phyloP scores from a whole-genome alignment of 2,113 vertebrate genomes.

The Dendrocopos noguchii region DNA sequence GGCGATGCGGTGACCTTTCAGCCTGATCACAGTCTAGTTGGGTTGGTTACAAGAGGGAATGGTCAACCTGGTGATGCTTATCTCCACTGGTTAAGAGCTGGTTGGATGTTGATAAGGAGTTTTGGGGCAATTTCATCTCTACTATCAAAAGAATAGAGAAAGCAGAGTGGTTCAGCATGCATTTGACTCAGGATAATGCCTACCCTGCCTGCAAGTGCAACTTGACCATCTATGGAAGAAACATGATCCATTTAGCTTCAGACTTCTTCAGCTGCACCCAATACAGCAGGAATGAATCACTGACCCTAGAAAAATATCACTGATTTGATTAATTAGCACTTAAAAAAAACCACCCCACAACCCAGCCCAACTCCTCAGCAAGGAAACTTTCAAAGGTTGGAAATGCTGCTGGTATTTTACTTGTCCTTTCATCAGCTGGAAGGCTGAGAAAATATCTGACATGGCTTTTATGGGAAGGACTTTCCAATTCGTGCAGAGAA shows the following conservation, averaged over 20 bases:
- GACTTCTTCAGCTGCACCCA: neutral
- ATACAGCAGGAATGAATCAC: conserved; percentile 46
- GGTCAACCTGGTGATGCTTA: neutral
- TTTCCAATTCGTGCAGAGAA: neutral
- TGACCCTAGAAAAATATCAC: conserved; percentile 63
- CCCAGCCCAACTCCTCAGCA: neutral
- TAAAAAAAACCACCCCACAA: neutral
- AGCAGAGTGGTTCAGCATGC: neutral
- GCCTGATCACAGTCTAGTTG: rapidly evolving
- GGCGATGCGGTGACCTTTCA: neutral
- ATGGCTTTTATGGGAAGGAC: neutral
- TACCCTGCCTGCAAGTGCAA: neutral
- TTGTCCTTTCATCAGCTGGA: conserved; percentile 37
- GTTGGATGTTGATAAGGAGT: rapidly evolving
- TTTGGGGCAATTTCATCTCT: neutral
- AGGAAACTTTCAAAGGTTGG: conserved; percentile 47
- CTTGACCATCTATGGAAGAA: conserved; percentile 64
- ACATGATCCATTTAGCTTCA: conserved; percentile 36
- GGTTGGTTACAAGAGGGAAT: neutral
- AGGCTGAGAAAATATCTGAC: neutral
- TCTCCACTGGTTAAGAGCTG: rapidly evolving
- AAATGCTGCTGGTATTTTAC: conserved; percentile 46
- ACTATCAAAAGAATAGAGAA: neutral
- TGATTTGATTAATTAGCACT: conserved; percentile 69
- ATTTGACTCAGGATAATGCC: neutral